These are phyloP conservation scores for Pantelozetes paolii DNA, from an alignment of 2,888 invertebrate genomes.

Conservation along the genomic window DNA sequence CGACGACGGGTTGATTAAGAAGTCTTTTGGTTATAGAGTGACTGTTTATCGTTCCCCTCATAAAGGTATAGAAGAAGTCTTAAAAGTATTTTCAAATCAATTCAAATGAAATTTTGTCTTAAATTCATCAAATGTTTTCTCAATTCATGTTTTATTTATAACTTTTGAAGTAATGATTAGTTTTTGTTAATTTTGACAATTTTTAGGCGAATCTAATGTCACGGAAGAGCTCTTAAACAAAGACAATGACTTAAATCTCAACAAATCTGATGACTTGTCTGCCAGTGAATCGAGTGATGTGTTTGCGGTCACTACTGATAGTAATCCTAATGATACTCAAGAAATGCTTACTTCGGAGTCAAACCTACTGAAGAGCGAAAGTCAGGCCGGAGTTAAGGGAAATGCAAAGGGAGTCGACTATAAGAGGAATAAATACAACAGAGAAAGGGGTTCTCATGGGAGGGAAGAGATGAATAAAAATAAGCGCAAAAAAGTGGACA, in stretches of 20 bases:
- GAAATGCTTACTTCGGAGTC: neutral
- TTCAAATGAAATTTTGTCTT: too few relatives aligned
- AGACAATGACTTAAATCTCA: constrained; percentile 12
- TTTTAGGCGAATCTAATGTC: constrained; percentile 31
- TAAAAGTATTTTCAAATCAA: too few relatives aligned
- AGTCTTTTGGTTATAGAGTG: constrained; percentile 46
- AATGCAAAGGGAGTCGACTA: constrained; percentile 11
- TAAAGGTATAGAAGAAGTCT: neutral
- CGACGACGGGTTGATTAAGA: constrained; percentile 42
- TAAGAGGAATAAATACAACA: constrained; percentile 17
- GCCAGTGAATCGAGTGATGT: constrained; percentile 20
- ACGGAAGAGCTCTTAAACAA: constrained; percentile 38
- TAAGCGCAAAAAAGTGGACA: constrained; percentile 42
- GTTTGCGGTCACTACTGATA: neutral
- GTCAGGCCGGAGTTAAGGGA: constrained; percentile 10
- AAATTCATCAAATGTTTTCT: too few relatives aligned
- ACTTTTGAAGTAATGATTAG: too few relatives aligned
- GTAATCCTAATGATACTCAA: neutral
- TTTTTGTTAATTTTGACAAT: too few relatives aligned
- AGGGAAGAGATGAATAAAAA: constrained; percentile 42
- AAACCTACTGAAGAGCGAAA: constrained; percentile 15
- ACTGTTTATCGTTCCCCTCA: constrained; percentile 45
- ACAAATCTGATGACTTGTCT: constrained; percentile 30
- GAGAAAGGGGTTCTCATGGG: constrained; percentile 42
- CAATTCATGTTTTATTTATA: too few relatives aligned